Base-by-base conservation (phyloP, 2,888 invertebrate species). In the Eledone cirrhosa region DNA sequence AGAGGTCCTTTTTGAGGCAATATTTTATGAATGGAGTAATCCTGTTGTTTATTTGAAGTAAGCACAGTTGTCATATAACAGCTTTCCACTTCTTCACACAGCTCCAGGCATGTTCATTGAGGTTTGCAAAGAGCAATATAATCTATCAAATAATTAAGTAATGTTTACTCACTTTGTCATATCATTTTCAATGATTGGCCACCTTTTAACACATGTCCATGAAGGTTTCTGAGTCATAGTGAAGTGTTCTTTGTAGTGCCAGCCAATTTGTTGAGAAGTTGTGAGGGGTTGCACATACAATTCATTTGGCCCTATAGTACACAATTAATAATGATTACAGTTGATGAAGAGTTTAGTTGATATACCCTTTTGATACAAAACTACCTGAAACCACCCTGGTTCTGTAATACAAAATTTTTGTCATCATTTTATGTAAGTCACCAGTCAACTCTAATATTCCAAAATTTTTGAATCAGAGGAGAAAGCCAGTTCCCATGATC, bases 111-210 rank as follows among this genome's bases (percentile, higher is more conserved):
- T n/a, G n/a, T 53, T 53, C 19, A 1, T 53, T 19, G 53, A 4
- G 1, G 16, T 8, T 8, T 2, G 29, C 27, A 69, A 22, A 19
- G 19, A 33, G 0, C n/a, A 2, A 22, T 41, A 33, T 4, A 19
- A n/a, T 33, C 11, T 33, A 31, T 72, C n/a, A 33, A 31, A 19
- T 41, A 72, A 33, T 22, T 27, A 67, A 72, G 31, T 2, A 27
- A 63, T n/a, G 4, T 41, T n/a, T 72, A 72, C 82, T 78, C 81
- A 90, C 90, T 87, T 89, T 78, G 90, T 90, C 90, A 90, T 90
- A 85, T 90, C 90, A 84, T 89, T 90, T 82, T 89, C 87, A 22
- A 89, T 82, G 72, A 86, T 85, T 16, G 85, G 86, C 80, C 87
- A 85, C 69, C 90, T 83, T 27, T 84, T 86, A 7, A 89, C 89